Evolutionary conservation across 1,140 invertebrate species (phyloP).

Genomic region (Tyrophagus putrescentiae): DNA sequence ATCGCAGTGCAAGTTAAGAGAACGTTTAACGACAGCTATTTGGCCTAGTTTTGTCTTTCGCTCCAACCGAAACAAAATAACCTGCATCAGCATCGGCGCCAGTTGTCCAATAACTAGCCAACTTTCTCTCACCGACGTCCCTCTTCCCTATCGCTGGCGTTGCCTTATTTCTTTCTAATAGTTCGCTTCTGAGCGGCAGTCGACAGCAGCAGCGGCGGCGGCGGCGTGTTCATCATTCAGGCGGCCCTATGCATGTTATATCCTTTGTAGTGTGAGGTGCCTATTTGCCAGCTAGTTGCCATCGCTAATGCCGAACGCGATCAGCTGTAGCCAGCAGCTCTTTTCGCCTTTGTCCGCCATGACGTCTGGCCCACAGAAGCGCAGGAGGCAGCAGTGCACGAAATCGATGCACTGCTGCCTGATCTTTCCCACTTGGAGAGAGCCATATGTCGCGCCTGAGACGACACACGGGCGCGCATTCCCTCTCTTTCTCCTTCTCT

Average conservation of each 20-base stretch:
- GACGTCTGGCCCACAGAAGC: too few species aligned
- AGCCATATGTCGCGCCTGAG: neutral
- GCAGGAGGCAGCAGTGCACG: too few species aligned
- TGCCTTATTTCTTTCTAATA: neutral
- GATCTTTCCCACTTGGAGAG: neutral
- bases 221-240: too few species aligned
- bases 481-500: neutral
- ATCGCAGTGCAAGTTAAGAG: too few species aligned
- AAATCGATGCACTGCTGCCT: too few species aligned
- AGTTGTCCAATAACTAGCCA: constrained; percentile 1
- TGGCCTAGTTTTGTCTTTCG: too few species aligned
- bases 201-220: too few species aligned
- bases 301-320: neutral
- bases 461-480: neutral
- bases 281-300: neutral
- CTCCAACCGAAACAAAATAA: too few species aligned
- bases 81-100: too few species aligned
- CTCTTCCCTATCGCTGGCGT: neutral
- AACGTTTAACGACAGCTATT: too few species aligned
- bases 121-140: neutral
- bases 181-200: neutral
- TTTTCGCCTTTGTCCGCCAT: too few species aligned
- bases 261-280: neutral
- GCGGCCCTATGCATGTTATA: too few species aligned
- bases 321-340: neutral